A percentile compares a stretch with the other conserved stretches of the same genome.
phyloP scores from a whole-genome alignment of 2,113 vertebrate species.

The Atrichornis clamosus region DNA sequence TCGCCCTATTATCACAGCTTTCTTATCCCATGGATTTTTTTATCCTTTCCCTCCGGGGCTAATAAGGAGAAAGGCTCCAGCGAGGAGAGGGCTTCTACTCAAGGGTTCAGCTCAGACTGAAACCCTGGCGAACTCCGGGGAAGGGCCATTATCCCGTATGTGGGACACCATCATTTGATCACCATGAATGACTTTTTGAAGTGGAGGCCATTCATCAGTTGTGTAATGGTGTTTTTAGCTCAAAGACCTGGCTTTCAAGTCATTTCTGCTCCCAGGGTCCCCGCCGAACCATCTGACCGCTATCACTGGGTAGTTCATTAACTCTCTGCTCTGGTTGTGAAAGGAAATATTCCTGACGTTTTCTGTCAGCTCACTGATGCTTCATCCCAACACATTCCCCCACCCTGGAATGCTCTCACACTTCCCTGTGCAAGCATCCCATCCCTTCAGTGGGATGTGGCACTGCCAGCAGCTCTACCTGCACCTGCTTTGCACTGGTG shows the following conservation, averaged over 20 bases:
- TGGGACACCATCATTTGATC: neutral
- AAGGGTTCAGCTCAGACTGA: neutral
- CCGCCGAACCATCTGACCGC: neutral
- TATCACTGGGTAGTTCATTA: neutral
- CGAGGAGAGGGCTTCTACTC: neutral
- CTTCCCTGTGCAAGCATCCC: neutral
- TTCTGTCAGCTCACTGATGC: neutral
- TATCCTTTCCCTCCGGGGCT: neutral
- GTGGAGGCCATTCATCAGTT: neutral
- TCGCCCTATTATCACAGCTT: slow-evolving; percentile 51
- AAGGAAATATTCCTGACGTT: neutral
- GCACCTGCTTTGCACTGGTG: neutral
- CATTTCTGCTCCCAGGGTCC: neutral
- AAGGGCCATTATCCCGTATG: neutral
- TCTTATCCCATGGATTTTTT: neutral
- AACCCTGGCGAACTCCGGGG: neutral
- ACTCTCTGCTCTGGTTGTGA: neutral
- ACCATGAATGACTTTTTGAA: slow-evolving; percentile 36
- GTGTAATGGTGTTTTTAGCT: neutral
- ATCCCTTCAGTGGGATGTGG: neutral
- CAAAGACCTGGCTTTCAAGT: neutral
- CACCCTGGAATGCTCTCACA: neutral
- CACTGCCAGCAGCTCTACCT: neutral
- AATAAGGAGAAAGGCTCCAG: slow-evolving; percentile 32
- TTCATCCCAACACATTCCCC: neutral